phyloP scores from a whole-genome alignment of 2,797 vertebrate genomes.

The Acanthis flammea region DNA sequence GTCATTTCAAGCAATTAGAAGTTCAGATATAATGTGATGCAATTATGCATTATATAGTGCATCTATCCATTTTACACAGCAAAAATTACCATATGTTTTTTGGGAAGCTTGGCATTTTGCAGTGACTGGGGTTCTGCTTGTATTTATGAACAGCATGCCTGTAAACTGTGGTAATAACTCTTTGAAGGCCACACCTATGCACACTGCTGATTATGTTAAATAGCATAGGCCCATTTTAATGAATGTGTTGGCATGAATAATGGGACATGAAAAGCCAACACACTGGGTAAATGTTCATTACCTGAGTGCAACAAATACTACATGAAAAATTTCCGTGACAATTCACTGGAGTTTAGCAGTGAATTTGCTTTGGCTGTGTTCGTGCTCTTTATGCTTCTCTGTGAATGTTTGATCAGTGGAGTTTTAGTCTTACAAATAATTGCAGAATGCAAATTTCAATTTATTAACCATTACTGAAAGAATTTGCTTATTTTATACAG shows the following conservation, averaged over 20 bases:
- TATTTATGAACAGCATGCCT: neutral
- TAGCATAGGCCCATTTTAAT: slow-evolving; percentile 17
- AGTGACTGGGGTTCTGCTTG: slow-evolving; percentile 7
- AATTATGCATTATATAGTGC: slow-evolving; percentile 45
- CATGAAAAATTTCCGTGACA: slow-evolving; percentile 13
- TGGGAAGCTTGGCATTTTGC: slow-evolving; percentile 47
- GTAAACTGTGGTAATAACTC: slow-evolving; percentile 32
- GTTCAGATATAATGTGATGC: slow-evolving; percentile 50
- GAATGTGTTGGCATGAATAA: slow-evolving; percentile 41
- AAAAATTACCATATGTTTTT: slow-evolving; percentile 62
- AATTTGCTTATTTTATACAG: neutral
- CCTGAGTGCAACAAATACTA: slow-evolving; percentile 46
- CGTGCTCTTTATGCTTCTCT: neutral
- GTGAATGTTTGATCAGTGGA: slow-evolving; percentile 17
- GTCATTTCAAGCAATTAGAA: slow-evolving; percentile 60
- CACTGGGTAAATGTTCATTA: slow-evolving; percentile 44
- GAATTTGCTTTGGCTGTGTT: slow-evolving; percentile 29
- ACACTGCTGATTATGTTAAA: slow-evolving; percentile 4
- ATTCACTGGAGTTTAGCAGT: slow-evolving; percentile 28
- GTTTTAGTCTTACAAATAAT: slow-evolving; percentile 18
- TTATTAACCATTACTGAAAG: neutral
- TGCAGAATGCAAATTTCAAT: slow-evolving; percentile 15
- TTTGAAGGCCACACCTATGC: slow-evolving; percentile 50
- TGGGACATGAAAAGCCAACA: slow-evolving; percentile 30
- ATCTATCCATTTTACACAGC: slow-evolving; percentile 44